Conservation (phyloP, 2,113 vertebrate species). For the Oplegnathus fasciatus region DNA sequence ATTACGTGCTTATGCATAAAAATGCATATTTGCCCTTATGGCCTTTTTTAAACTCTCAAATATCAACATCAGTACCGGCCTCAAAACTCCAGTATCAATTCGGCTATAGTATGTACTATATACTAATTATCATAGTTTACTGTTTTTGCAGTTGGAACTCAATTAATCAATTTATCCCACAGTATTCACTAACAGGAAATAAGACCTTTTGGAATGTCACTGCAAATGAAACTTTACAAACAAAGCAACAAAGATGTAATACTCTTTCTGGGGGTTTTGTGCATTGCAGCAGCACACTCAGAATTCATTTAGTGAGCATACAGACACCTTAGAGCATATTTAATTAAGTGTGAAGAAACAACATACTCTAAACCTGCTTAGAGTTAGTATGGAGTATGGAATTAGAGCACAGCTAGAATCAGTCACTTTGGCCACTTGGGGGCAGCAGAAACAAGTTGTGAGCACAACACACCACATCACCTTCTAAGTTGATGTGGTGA, state of each 20-base stretch:
- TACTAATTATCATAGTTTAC: not conserved
- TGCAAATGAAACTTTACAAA: not conserved
- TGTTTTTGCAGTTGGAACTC: not conserved
- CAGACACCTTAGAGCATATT: constrained; percentile 6
- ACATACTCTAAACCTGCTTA: not conserved
- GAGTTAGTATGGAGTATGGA: not conserved
- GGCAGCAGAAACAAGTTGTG: not conserved
- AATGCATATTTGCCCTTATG: too few species aligned
- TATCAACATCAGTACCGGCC: not conserved
- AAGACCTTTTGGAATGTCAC: not conserved
- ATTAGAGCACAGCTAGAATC: not conserved
- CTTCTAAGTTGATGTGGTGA: not conserved
- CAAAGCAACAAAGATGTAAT: not conserved
- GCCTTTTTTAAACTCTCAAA: not conserved
- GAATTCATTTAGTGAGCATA: not conserved
- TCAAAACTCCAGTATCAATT: not conserved
- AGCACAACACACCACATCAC: not conserved
- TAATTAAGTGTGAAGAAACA: not conserved
- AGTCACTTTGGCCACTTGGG: not conserved
- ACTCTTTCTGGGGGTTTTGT: not conserved
- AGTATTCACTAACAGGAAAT: not conserved
- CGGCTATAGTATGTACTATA: too few species aligned
- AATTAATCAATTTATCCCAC: not conserved
- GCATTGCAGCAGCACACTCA: not conserved
- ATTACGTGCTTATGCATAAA: too few species aligned